Evolutionary conservation across 1,140 invertebrate genomes (phyloP), one percentile per base, ranked within the genome.

Genomic region (Drosophila ficusphila): DNA sequence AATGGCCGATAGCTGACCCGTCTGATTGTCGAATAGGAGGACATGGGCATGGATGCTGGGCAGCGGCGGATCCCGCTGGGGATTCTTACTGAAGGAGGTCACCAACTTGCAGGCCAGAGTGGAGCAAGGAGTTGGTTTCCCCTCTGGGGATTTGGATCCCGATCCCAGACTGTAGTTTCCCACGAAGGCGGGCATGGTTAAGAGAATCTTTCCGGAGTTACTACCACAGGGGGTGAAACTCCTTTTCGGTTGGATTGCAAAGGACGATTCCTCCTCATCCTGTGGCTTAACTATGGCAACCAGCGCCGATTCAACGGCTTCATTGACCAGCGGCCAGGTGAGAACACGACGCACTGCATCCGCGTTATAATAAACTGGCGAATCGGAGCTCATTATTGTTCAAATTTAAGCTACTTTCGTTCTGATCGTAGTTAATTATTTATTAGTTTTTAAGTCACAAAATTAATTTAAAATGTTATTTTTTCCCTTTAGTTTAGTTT

Each of bases 21-120:
- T 93, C 1, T 76, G 29, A 3, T 75, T 44, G 57, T 92, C 79
- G 58, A 93, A 92, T 0, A 93, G 71, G 19, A 92, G 27, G 39
- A 93, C 92, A 51, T 91, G 92, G 0, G 92, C 93, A 16, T 85
- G 52, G 14, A 93, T 89, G 14, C 77, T 90, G 5, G 93, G 91
- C 46, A 93, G 41, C 2, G 91, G 90, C 1, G 67, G 57, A 3
- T 73, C n/a, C 29, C 53, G 69, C 6, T 75, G 25, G 11, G 36
- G 11, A 79, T 93, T 93, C 1, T 72, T 29, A 0, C 74, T 36
- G 61, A 92, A 93, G 0, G 79, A 83, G 11, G 92, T 92, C 8
- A 93, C 92, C 31, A 93, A 9, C 83, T 93, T 93, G 62, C 92
- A 93, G 27, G 83, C 92, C n/a, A 93, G 49, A 0, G 90, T 91